A percentile compares a stretch with the other conserved stretches of the same genome.
Evolutionary conservation across 2,797 vertebrate species (phyloP).

Genomic region (Morus bassanus): DNA sequence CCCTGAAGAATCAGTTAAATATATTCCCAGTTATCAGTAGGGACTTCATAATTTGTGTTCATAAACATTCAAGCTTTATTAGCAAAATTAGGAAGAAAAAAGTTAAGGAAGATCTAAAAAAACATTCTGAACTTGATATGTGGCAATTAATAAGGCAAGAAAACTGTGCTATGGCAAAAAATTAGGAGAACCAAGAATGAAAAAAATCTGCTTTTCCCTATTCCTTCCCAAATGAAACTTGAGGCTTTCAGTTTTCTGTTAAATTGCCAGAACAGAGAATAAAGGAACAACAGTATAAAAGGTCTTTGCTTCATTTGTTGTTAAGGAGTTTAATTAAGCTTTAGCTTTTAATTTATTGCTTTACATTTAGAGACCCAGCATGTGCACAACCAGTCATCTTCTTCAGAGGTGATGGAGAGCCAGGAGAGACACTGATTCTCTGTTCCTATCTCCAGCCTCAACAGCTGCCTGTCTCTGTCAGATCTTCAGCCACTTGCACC

Average conservation of each 20-base stretch:
- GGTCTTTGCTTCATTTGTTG: neutral
- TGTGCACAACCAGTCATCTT: neutral
- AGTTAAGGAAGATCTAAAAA: neutral
- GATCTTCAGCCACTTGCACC: neutral
- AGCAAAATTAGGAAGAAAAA: neutral
- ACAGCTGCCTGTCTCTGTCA: neutral
- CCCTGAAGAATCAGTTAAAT: neutral
- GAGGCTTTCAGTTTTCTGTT: neutral
- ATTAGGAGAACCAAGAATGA: neutral
- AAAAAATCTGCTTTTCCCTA: neutral
- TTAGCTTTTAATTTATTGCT: neutral
- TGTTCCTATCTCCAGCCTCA: neutral
- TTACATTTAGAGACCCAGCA: neutral
- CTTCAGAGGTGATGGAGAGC: neutral
- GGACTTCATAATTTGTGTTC: neutral
- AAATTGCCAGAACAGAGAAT: neutral
- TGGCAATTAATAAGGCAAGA: neutral
- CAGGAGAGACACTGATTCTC: neutral
- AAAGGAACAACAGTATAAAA: neutral
- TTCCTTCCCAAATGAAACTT: neutral
- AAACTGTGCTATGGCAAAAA: neutral
- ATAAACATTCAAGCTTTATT: neutral
- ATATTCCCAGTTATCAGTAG: neutral
- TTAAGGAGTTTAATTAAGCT: neutral
- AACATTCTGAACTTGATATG: neutral